Evolutionary conservation across 1,140 invertebrate species (phyloP).

Genomic region (Drosophila murphyi): DNA sequence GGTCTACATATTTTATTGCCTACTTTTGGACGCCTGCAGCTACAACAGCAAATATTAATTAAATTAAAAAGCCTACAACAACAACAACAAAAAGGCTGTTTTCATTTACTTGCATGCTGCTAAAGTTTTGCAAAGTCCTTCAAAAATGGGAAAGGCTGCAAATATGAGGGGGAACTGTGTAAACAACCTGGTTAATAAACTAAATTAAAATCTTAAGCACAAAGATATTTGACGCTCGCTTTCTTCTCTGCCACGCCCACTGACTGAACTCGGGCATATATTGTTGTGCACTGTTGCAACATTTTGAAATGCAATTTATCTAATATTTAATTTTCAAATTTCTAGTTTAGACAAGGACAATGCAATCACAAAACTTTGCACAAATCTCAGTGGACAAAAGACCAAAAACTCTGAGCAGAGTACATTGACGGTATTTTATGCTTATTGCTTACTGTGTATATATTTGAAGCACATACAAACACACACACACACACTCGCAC

Average conservation of each 20-base stretch:
- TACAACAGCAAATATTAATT: conserved; percentile 62
- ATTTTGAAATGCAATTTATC: conserved; percentile 60
- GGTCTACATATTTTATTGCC: conserved; percentile 21
- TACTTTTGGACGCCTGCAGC: conserved; percentile 4
- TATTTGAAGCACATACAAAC: conserved; percentile 16
- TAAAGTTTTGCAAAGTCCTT: conserved; percentile 21
- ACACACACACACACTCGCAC: not conserved
- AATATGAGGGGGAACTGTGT: not conserved
- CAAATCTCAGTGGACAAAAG: conserved; percentile 4
- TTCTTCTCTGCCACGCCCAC: not conserved
- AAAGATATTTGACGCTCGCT: conserved; percentile 17
- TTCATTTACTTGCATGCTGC: conserved; percentile 30
- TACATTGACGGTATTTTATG: conserved; percentile 28
- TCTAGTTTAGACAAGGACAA: conserved; percentile 12
- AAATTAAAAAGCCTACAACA: conserved; percentile 52
- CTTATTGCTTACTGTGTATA: conserved; percentile 51
- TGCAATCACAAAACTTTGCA: conserved; percentile 24
- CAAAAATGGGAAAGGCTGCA: not conserved
- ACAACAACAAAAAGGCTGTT: conserved; percentile 27
- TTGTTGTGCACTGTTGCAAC: conserved; percentile 26
- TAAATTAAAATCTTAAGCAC: conserved; percentile 53
- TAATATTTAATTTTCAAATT: conserved; percentile 55
- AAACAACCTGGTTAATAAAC: conserved; percentile 63
- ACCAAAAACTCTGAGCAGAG: not conserved
- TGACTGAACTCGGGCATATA: not conserved